phyloP scores from a whole-genome alignment of 2,797 vertebrate species.

The Cottoperca gobio region DNA sequence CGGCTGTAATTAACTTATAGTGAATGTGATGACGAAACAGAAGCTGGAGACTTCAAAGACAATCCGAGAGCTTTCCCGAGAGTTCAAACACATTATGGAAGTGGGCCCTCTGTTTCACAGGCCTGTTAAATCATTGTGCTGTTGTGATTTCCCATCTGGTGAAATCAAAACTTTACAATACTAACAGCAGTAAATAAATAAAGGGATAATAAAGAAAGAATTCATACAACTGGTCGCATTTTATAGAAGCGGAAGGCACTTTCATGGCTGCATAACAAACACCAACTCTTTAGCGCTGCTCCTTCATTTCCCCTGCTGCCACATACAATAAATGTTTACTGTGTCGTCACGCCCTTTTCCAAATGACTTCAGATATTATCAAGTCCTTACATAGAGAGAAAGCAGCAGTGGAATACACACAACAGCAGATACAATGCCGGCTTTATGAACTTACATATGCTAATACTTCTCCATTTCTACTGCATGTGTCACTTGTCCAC shows the following conservation, averaged over 20 bases:
- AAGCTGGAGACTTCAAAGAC: slow-evolving; percentile 71
- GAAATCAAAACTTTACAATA: slow-evolving; percentile 67
- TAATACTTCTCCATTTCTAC: slow-evolving; percentile 19
- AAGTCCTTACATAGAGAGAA: slow-evolving; percentile 4
- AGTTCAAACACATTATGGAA: slow-evolving; percentile 66
- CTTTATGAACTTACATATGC: slow-evolving; percentile 25
- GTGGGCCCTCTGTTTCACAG: slow-evolving; percentile 59
- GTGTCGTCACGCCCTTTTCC: slow-evolving; percentile 38
- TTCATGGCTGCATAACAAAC: slow-evolving; percentile 45
- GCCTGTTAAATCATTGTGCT: slow-evolving; percentile 62
- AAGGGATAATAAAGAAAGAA: slow-evolving; percentile 56
- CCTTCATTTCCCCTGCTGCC: slow-evolving; percentile 47
- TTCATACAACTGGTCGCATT: slow-evolving; percentile 44
- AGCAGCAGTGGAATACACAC: neutral
- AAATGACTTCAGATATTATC: slow-evolving; percentile 43
- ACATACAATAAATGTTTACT: slow-evolving; percentile 66
- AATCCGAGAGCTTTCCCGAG: slow-evolving; percentile 44
- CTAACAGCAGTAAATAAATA: slow-evolving; percentile 64
- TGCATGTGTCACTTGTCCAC: slow-evolving; percentile 15
- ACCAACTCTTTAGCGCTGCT: slow-evolving; percentile 31
- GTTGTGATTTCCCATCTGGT: slow-evolving; percentile 68
- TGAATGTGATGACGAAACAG: slow-evolving; percentile 74
- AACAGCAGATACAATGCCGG: neutral
- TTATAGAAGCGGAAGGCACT: slow-evolving; percentile 42
- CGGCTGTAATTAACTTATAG: slow-evolving; percentile 70